A percentile compares a stretch with the other conserved stretches of the same genome.
These are phyloP conservation scores for Meganola albula DNA, from an alignment of 2,888 invertebrate genomes.

Conservation along the genomic window DNA sequence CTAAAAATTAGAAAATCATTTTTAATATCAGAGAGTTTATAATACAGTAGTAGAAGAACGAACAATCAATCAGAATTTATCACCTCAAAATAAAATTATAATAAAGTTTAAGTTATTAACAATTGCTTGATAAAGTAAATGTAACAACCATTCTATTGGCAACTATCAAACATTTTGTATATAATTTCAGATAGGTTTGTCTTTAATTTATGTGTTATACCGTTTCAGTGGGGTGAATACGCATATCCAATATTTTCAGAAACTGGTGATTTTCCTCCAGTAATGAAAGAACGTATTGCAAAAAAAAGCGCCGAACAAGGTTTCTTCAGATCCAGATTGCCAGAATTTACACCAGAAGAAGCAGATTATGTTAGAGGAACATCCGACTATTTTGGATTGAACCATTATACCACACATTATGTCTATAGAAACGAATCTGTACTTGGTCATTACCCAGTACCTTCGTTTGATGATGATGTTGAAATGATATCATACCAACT, in stretches of 20 bases:
- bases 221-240: conserved; percentile 75
- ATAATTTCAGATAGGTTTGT: too few species aligned
- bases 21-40: too few species aligned
- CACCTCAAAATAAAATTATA: too few species aligned
- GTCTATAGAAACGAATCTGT: conserved; percentile 45
- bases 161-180: too few species aligned
- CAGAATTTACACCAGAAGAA: conserved; percentile 78
- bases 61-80: too few species aligned
- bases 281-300: conserved; percentile 75
- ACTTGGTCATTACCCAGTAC: conserved; percentile 19
- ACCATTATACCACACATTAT: conserved; percentile 79
- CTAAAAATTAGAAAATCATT: too few species aligned
- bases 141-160: too few species aligned
- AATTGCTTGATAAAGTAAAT: too few species aligned
- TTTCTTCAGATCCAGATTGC: conserved; percentile 74
- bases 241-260: conserved; percentile 79
- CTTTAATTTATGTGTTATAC: too few species aligned
- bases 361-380: conserved; percentile 72
- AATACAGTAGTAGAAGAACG: too few species aligned
- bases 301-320: conserved; percentile 77
- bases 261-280: conserved; percentile 78
- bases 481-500: conserved; percentile 17
- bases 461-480: conserved; percentile 37
- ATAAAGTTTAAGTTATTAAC: too few species aligned
- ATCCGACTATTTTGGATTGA: conserved; percentile 84